These are phyloP conservation scores for Drosophila kanapiae DNA, from an alignment of 1,140 invertebrate species.

Conservation along the genomic window DNA sequence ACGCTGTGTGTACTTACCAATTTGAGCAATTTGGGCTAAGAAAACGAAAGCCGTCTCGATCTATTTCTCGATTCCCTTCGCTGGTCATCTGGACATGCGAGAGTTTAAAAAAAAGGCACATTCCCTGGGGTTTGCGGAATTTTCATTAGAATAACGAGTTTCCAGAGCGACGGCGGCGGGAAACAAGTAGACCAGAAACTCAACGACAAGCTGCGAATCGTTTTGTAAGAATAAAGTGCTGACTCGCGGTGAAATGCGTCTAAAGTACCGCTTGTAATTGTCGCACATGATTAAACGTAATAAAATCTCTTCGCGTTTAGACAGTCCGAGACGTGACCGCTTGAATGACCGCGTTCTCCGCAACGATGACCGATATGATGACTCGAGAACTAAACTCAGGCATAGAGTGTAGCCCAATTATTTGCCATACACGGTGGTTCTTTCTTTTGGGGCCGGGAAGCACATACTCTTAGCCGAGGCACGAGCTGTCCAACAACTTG, in stretches of 20 bases:
- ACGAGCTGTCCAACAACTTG: conserved; percentile 4
- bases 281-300: conserved; percentile 74
- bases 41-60: conserved; percentile 52
- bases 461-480: conserved; percentile 31
- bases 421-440: conserved; percentile 21
- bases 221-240: conserved; percentile 38
- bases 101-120: conserved; percentile 16
- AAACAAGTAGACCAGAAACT: conserved; percentile 55
- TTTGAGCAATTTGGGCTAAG: conserved; percentile 46
- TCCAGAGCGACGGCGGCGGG: conserved; percentile 16
- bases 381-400: conserved; percentile 10
- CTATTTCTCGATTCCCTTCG: conserved; percentile 33
- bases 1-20: conserved; percentile 48
- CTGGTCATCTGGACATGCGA: neutral
- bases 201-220: conserved; percentile 29
- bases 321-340: conserved; percentile 55
- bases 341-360: conserved; percentile 42
- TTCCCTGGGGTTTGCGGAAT: conserved; percentile 39
- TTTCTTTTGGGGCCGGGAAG: conserved; percentile 11
- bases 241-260: conserved; percentile 59
- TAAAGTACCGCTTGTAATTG: conserved; percentile 75
- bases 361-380: conserved; percentile 39
- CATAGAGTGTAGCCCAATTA: conserved; percentile 37
- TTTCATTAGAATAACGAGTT: conserved; percentile 50
- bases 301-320: conserved; percentile 64